Evolutionary conservation across 2,888 invertebrate species (phyloP).

Genomic region (Eupithecia inturbata): DNA sequence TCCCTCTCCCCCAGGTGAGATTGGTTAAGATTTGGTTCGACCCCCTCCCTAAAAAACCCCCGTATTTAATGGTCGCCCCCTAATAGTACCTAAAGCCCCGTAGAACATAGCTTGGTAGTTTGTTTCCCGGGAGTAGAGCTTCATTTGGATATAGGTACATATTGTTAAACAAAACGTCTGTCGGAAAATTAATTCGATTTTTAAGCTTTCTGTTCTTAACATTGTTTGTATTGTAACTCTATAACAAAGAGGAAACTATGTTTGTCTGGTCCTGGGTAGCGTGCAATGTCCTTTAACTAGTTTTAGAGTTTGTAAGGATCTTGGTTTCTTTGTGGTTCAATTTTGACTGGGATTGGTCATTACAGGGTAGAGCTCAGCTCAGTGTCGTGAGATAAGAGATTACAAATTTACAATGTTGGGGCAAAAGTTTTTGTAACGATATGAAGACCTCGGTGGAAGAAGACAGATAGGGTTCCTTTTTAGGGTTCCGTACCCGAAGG

Average conservation of each 20-base stretch:
- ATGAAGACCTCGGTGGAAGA: background rate
- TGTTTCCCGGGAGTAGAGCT: background rate
- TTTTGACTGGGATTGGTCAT: slow-evolving; percentile 31
- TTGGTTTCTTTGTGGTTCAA: slow-evolving; percentile 36
- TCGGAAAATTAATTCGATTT: background rate
- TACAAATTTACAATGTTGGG: slow-evolving; percentile 7
- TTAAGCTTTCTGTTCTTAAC: background rate
- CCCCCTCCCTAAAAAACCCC: too few relatives aligned
- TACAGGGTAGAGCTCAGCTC: slow-evolving; percentile 17
- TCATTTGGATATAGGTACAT: background rate
- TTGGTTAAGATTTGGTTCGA: too few relatives aligned
- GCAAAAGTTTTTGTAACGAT: background rate
- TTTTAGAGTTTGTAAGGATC: slow-evolving; percentile 29
- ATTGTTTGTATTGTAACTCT: background rate
- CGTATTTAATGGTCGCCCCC: too few relatives aligned
- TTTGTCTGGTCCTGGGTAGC: slow-evolving; percentile 5
- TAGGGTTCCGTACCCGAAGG: too few relatives aligned
- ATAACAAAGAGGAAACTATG: background rate
- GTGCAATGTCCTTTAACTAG: slow-evolving; percentile 23
- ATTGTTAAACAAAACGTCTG: background rate
- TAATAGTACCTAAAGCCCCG: background rate
- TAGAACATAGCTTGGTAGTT: background rate
- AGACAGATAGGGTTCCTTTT: background rate
- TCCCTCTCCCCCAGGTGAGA: too few relatives aligned
- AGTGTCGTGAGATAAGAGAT: slow-evolving; percentile 10